Evolutionary conservation across 1,140 invertebrate species (phyloP).

Genomic region (Myzus persicae): DNA sequence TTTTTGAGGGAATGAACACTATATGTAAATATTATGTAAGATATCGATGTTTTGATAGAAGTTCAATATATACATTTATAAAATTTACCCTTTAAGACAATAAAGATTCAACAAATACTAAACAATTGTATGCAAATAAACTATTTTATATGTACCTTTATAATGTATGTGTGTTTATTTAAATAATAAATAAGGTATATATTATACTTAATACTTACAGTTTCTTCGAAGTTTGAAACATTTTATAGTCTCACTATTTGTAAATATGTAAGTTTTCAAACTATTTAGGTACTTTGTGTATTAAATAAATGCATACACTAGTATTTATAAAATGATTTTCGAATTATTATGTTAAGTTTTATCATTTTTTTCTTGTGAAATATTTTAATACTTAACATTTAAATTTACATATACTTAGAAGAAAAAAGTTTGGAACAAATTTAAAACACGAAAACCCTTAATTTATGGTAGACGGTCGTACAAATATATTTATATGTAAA

Average conservation of each 20-base stretch:
- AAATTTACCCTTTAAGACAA: background rate
- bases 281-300: background rate
- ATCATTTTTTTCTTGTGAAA: background rate
- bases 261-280: background rate
- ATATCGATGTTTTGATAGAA: background rate
- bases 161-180: background rate
- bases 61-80: background rate
- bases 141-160: too few species aligned
- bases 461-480: background rate
- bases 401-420: background rate
- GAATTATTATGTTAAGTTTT: background rate
- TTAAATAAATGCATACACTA: too few species aligned
- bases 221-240: background rate
- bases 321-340: background rate
- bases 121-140: too few species aligned
- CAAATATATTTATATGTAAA: background rate
- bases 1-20: background rate
- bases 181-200: background rate
- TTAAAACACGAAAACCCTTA: background rate
- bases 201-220: background rate
- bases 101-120: background rate
- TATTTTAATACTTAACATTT: background rate
- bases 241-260: background rate
- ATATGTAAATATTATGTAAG: background rate
- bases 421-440: background rate